Evolutionary conservation across 2,113 vertebrate genomes (phyloP).

Genomic region (Geothlypis trichas): DNA sequence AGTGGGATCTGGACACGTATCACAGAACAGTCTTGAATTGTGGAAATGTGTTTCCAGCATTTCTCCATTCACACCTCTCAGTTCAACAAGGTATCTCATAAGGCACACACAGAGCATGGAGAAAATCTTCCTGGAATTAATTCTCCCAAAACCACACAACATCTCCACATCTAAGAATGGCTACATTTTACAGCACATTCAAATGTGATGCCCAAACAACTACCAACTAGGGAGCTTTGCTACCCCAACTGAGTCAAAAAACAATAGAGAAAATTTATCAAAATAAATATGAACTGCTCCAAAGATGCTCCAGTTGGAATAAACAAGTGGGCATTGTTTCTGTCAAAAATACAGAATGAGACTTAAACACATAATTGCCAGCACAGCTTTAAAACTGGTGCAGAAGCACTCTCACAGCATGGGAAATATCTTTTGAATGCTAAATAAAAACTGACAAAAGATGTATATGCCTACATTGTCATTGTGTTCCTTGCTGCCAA

Average conservation of each 20-base stretch:
- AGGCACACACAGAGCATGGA: not conserved
- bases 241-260: not conserved
- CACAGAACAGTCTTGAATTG: not conserved
- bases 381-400: not conserved
- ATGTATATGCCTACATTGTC: not conserved
- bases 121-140: not conserved
- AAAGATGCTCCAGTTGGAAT: not conserved
- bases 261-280: not conserved
- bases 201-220: not conserved
- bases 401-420: not conserved
- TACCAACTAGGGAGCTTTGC: not conserved
- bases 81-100: not conserved
- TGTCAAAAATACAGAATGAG: not conserved
- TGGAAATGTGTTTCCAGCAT: not conserved
- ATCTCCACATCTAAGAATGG: not conserved
- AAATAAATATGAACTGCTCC: not conserved
- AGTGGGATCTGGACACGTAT: not conserved
- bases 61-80: not conserved
- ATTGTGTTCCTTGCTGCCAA: constrained; percentile 6
- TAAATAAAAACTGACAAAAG: constrained; percentile 43
- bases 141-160: not conserved
- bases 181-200: not conserved
- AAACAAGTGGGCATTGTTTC: not conserved
- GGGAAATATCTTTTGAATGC: constrained; percentile 15
- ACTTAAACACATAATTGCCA: not conserved